A percentile compares a stretch with the other conserved stretches of the same genome.
phyloP scores from a whole-genome alignment of 2,888 invertebrate genomes.

The Drosophila affinis region DNA sequence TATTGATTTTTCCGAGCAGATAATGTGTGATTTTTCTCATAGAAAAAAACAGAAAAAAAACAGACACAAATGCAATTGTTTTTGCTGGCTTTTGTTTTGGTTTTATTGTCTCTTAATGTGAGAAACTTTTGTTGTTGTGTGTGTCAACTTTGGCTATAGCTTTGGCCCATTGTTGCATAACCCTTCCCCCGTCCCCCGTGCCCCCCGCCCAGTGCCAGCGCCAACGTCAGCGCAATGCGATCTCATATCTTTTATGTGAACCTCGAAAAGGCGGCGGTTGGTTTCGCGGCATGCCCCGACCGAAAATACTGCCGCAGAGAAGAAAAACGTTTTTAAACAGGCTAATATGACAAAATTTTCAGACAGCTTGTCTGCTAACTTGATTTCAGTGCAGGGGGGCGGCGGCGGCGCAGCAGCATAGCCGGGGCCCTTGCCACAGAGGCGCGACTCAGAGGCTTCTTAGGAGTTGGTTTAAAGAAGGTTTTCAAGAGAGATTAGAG shows the following conservation, averaged over 20 bases:
- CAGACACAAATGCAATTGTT: constrained; percentile 24
- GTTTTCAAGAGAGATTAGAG: too few species aligned
- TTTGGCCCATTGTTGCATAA: constrained; percentile 57
- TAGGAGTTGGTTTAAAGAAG: too few species aligned
- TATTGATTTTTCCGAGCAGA: constrained; percentile 80
- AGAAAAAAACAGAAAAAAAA: constrained; percentile 29
- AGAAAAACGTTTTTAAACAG: constrained; percentile 43
- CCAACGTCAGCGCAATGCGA: constrained; percentile 49
- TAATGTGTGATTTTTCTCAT: constrained; percentile 82
- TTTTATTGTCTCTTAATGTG: constrained; percentile 66
- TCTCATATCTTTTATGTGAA: constrained; percentile 48
- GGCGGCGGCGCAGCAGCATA: not conserved
- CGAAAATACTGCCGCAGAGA: constrained; percentile 10
- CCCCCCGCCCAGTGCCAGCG: not conserved
- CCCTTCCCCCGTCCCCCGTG: constrained; percentile 5
- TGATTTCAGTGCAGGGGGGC: constrained; percentile 28
- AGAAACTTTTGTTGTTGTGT: constrained; percentile 66
- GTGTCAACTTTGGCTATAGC: constrained; percentile 48
- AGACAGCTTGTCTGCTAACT: constrained; percentile 49
- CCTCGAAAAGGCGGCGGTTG: constrained; percentile 45
- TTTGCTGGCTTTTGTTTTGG: constrained; percentile 25
- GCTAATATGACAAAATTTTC: constrained; percentile 53
- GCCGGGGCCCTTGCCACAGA: not conserved
- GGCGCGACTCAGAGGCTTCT: not conserved
- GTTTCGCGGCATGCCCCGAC: constrained; percentile 24